These are phyloP conservation scores for Coilia nasus DNA, from an alignment of 2,797 vertebrate species.

Conservation along the genomic window DNA sequence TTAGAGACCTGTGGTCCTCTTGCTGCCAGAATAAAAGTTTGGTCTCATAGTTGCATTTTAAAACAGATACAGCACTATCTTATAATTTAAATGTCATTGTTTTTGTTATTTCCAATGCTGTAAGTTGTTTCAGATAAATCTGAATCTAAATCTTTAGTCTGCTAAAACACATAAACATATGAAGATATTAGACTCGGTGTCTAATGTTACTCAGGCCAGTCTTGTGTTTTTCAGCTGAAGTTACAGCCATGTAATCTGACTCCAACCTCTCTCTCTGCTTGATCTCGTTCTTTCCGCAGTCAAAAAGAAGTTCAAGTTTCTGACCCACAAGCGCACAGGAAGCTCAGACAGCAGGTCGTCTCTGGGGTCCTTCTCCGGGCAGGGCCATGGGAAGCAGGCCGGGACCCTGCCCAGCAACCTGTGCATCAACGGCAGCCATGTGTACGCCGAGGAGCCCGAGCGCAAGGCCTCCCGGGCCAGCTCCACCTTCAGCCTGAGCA, in stretches of 20 bases:
- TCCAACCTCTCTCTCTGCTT: background rate
- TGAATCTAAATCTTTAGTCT: too few species aligned
- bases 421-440: conserved; percentile 90
- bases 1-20: too few species aligned
- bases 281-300: conserved; percentile 57
- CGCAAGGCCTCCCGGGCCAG: conserved; percentile 57
- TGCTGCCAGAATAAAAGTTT: too few species aligned
- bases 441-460: conserved; percentile 82
- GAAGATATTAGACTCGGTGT: background rate
- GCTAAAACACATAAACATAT: too few species aligned
- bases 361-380: conserved; percentile 73
- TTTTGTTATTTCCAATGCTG: too few species aligned
- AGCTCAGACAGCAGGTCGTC: conserved; percentile 80
- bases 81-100: too few species aligned
- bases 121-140: too few species aligned
- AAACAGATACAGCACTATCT: too few species aligned
- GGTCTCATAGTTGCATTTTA: too few species aligned
- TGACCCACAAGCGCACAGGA: conserved; percentile 80
- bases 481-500: conserved; percentile 83
- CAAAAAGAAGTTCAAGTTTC: conserved; percentile 80
- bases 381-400: conserved; percentile 72
- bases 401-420: conserved; percentile 69
- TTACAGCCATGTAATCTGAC: background rate
- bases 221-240: background rate
- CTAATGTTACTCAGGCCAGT: background rate